Evolutionary conservation across 2,888 invertebrate genomes (phyloP).

Genomic region (Hyppa rectilinea): DNA sequence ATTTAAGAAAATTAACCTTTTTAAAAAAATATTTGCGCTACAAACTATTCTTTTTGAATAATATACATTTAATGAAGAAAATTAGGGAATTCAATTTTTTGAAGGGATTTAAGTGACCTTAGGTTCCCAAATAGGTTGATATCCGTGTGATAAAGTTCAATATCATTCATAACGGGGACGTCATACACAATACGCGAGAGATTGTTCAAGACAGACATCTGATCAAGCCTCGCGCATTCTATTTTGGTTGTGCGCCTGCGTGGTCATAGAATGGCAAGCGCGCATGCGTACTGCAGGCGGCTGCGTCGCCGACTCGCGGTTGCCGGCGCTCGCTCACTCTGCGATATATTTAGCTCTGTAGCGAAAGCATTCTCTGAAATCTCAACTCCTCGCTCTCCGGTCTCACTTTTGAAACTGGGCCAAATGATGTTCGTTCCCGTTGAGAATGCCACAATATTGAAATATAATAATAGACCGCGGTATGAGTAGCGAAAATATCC

Average conservation of each 20-base stretch:
- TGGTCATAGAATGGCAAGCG: constrained; percentile 56
- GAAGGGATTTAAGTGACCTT: constrained; percentile 42
- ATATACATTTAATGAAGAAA: not conserved
- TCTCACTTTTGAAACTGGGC: constrained; percentile 90
- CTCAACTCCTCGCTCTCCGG: constrained; percentile 87
- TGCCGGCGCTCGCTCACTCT: constrained; percentile 67
- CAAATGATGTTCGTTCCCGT: constrained; percentile 88
- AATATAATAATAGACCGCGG: constrained; percentile 89
- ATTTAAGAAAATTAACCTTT: not conserved
- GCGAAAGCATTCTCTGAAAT: constrained; percentile 89
- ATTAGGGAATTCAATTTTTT: not conserved
- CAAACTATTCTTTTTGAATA: not conserved
- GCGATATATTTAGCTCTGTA: constrained; percentile 86
- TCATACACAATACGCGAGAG: constrained; percentile 52
- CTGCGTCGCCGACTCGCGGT: constrained; percentile 65
- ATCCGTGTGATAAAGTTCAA: constrained; percentile 68
- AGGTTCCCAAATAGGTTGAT: constrained; percentile 53
- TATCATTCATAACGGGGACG: constrained; percentile 63
- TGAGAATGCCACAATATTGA: constrained; percentile 90
- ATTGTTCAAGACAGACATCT: constrained; percentile 63
- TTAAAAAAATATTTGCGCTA: not conserved
- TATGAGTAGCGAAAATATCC: constrained; percentile 87
- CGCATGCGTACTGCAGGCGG: constrained; percentile 63
- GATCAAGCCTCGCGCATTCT: constrained; percentile 75
- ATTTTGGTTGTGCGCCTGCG: constrained; percentile 78